Percentiles rank a stretch among this genome's conserved stretches.
Conservation (phyloP, 2,888 invertebrate species). For the Tupiocoris notatus region DNA sequence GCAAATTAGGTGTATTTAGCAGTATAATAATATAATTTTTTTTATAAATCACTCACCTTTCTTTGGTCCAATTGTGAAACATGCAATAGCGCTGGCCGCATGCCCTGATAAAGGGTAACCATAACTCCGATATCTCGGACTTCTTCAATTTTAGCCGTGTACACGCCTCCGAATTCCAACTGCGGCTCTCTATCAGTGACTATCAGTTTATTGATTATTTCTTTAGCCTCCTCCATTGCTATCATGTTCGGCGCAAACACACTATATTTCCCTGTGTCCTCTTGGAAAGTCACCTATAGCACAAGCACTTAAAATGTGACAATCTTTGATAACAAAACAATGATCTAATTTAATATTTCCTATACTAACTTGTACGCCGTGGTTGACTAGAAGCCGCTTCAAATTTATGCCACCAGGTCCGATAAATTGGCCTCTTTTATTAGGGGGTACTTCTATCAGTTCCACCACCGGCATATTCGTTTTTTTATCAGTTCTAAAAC, state of each 20-base stretch:
- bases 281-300: conserved; percentile 68
- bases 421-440: conserved; percentile 75
- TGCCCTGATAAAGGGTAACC: conserved; percentile 78
- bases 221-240: conserved; percentile 86
- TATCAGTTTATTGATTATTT: conserved; percentile 69
- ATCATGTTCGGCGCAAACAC: conserved; percentile 87
- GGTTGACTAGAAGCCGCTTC: conserved; percentile 79
- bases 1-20: too few relatives aligned
- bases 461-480: conserved; percentile 85
- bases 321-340: conserved; percentile 45
- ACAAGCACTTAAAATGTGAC: not conserved
- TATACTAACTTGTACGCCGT: conserved; percentile 72
- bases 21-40: not conserved
- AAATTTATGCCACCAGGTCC: conserved; percentile 84
- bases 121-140: conserved; percentile 85
- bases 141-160: conserved; percentile 85
- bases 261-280: conserved; percentile 66
- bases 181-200: conserved; percentile 69
- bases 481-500: conserved; percentile 63
- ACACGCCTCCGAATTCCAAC: conserved; percentile 90
- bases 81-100: conserved; percentile 82
- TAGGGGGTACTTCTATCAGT: conserved; percentile 73
- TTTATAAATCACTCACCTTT: conserved; percentile 60
- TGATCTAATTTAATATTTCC: not conserved
- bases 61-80: conserved; percentile 89